Percentiles rank a stretch among this genome's conserved stretches.
phyloP scores from a whole-genome alignment of 1,140 invertebrate genomes.

The Apis mellifera region DNA sequence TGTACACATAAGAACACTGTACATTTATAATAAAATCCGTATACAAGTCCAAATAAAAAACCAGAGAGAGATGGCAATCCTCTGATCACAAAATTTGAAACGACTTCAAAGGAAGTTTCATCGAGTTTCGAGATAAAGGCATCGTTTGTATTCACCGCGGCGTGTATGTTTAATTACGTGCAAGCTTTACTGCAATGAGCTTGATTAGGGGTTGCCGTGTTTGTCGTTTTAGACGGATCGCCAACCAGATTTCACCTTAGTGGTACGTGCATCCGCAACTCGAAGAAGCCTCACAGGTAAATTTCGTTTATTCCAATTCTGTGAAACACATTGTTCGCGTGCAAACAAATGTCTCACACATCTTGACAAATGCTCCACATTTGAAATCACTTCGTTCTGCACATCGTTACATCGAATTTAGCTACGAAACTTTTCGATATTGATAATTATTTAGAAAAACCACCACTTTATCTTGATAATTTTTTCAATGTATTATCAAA shows the following conservation, averaged over 20 bases:
- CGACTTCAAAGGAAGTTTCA: background rate
- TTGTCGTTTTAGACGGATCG: constrained; percentile 24
- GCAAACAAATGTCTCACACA: background rate
- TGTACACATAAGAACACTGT: no score
- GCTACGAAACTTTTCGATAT: background rate
- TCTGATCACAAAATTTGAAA: background rate
- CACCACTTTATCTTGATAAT: no score
- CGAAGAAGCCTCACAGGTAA: background rate
- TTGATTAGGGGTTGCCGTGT: constrained; percentile 15
- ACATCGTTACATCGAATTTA: background rate
- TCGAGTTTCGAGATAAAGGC: background rate
- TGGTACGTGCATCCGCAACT: constrained; percentile 8
- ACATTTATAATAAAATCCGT: no score
- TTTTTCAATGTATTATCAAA: no score
- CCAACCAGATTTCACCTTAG: background rate
- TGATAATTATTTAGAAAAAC: no score
- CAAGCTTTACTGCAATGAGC: constrained; percentile 23
- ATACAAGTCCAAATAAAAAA: no score
- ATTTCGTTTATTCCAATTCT: constrained; percentile 29
- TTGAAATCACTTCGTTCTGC: background rate
- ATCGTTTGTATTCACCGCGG: background rate
- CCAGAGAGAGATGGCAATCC: no score
- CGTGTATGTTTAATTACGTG: constrained; percentile 21
- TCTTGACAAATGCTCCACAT: background rate
- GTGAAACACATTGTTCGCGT: constrained; percentile 19